Base-by-base conservation (phyloP, 2,113 vertebrate genomes). In the Cebidichthys violaceus region DNA sequence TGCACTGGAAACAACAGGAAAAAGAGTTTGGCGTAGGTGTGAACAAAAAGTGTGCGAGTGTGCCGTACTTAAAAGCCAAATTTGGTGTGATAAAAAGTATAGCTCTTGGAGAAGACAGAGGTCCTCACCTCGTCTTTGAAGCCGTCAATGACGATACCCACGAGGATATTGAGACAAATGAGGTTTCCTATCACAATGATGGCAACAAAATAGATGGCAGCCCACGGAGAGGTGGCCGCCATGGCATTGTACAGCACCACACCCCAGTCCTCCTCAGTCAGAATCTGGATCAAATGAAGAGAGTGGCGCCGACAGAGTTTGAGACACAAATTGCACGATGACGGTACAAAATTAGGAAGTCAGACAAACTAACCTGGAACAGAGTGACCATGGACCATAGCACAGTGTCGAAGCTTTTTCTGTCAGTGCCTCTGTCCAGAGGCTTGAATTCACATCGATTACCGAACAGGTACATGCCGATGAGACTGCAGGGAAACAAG, bases 341-440 rank as follows among this genome's bases (percentile, higher is more conserved):
- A 9, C 5, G 15, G n/a, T 33, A 20, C 18, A 35, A 27, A 18
- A 70, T 45, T 6, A 35, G 4, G 1, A n/a, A 9, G 11, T 47
- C 4, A 50, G 6, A 59, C 10, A 35, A 15, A 45, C 82, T 80
- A 29, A 98, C 97, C 97, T 98, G 96, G 90, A 99, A 99, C 60
- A 99, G 97, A 0, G 97, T 99, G 87, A 98, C 96, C 6, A 98
- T 97, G 69, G 97, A 96, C 97, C 97, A 98, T 3, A 97, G 94
- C 8, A 99, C 87, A 6, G 96, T 96, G 86, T 98, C 97, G 33
- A 99, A 99, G 88, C 97, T 97, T 93, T 97, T 97, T 70, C 96
- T 89, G 84, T 97, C 96, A 0, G 95, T 95, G 71, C 97, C 96
- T 60, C 96, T 96, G 0, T 92, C 94, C 45, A 96, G 93, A 0